Base-by-base conservation (phyloP, 2,888 invertebrate genomes). In the Limnephilus auricula region DNA sequence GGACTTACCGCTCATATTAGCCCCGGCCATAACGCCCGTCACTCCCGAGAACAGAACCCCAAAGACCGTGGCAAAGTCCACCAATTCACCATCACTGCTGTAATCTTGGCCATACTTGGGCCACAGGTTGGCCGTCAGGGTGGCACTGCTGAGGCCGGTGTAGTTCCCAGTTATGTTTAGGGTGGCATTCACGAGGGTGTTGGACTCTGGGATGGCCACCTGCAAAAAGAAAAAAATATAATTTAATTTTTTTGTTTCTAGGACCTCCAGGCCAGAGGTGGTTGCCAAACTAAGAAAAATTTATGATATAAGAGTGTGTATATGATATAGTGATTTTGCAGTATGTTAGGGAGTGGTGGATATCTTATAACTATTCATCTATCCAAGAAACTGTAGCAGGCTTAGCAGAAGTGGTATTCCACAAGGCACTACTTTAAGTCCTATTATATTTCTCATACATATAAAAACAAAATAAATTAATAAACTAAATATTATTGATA, bases 11-110 rank as follows among this genome's bases (percentile, higher is more conserved):
- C 98, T 99, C 99, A 99, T 99, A 95, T 99, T 99, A 50, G 99
- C 99, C 0, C 99, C 99, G 82, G 99, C 99, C 99, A 99, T 99
- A 93, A 99, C 99, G 2, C 99, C 99, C 0, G 99, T 99, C 2
- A 99, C 99, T 30, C 99, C 99, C 34, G 99, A 99, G 95, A 99
- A 99, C 50, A 99, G 96, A 15, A 99, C 99, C 83, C 99, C 99
- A 95, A 99, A 99, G 25, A 99, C 99, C 0, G 98, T 97, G 0
- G 99, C 98, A 95, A 99, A 99, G 94, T 98, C 97, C 90, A 98
- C 98, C 93, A 95, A 94, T 93, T 96, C 95, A 1, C 95, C 95
- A 65, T 96, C 95, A 0, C 97, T 97, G 2, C 98, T 98, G 94
- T 99, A 99, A 95, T 98, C 98, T 0, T 95, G 94, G 0, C 97